phyloP scores from a whole-genome alignment of 1,140 invertebrate species.

The Harlomillsia oculata region DNA sequence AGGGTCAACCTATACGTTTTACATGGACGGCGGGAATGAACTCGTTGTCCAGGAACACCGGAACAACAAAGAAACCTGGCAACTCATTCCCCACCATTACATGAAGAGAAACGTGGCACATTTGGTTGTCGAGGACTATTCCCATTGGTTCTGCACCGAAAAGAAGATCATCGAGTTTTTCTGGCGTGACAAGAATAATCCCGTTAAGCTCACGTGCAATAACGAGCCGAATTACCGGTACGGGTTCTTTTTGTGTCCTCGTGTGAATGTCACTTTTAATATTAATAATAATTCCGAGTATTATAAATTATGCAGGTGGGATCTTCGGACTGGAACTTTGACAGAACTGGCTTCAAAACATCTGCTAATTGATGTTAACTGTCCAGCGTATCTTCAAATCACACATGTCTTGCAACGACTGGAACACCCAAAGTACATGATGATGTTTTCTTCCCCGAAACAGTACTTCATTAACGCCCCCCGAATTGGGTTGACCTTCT shows the following conservation, averaged over 20 bases:
- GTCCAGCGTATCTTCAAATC: no score
- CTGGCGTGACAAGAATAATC: background rate
- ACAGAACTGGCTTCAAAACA: no score
- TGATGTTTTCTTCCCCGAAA: background rate
- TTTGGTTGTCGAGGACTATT: conserved; percentile 7
- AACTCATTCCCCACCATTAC: background rate
- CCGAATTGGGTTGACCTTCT: conserved; percentile 6
- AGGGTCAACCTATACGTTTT: conserved; percentile 12
- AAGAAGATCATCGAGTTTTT: background rate
- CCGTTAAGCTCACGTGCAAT: no score
- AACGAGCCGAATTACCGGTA: no score
- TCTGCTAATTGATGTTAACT: no score
- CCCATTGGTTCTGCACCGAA: conserved; percentile 11
- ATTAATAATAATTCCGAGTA: no score
- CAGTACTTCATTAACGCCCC: conserved; percentile 2
- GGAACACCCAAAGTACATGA: conserved; percentile 8
- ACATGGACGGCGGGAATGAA: background rate
- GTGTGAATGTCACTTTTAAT: no score
- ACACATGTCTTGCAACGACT: conserved; percentile 11
- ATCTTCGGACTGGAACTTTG: no score
- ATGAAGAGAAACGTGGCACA: conserved; percentile 3
- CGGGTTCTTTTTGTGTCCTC: no score
- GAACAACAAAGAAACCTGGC: background rate
- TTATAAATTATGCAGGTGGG: no score
- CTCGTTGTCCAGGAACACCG: conserved; percentile 6